Evolutionary conservation across 2,113 vertebrate species (phyloP).

Genomic region (Triplophysa dalaica): DNA sequence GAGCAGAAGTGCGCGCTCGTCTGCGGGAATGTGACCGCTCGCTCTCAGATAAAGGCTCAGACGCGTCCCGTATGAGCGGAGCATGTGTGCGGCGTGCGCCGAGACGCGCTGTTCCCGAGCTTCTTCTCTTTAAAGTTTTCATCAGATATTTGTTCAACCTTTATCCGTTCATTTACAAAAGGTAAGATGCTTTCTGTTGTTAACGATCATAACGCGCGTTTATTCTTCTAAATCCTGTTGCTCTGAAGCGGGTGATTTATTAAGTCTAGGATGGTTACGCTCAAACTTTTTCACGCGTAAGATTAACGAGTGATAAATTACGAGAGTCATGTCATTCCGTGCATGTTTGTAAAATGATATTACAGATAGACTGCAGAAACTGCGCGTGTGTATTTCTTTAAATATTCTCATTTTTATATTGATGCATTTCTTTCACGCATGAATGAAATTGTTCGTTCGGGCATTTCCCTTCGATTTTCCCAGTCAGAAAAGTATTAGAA

Average conservation of each 20-base stretch:
- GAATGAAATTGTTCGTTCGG: too few species aligned
- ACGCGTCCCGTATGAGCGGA: slow-evolving; percentile 66
- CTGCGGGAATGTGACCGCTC: slow-evolving; percentile 84
- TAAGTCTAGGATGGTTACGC: slow-evolving; percentile 3
- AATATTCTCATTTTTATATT: neutral
- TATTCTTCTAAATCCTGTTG: neutral
- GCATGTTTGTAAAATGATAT: neutral
- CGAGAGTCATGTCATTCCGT: neutral
- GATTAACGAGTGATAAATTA: neutral
- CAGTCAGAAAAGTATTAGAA: neutral
- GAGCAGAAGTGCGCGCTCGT: slow-evolving; percentile 55
- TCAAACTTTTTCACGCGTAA: slow-evolving; percentile 49
- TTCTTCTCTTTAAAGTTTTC: slow-evolving; percentile 53
- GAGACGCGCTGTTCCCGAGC: slow-evolving; percentile 59
- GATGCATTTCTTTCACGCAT: too few species aligned
- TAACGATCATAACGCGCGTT: neutral
- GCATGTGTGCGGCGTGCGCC: slow-evolving; percentile 62
- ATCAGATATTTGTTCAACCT: slow-evolving; percentile 48
- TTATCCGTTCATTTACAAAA: slow-evolving; percentile 60
- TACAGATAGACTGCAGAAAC: neutral
- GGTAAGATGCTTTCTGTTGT: slow-evolving; percentile 63
- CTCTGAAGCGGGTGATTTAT: neutral
- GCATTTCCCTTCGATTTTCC: neutral
- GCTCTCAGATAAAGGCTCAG: slow-evolving; percentile 62
- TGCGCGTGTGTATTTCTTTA: neutral